Percentiles rank a stretch among this genome's conserved stretches.
phyloP scores from a whole-genome alignment of 1,140 invertebrate genomes.

The Ericerus pela region DNA sequence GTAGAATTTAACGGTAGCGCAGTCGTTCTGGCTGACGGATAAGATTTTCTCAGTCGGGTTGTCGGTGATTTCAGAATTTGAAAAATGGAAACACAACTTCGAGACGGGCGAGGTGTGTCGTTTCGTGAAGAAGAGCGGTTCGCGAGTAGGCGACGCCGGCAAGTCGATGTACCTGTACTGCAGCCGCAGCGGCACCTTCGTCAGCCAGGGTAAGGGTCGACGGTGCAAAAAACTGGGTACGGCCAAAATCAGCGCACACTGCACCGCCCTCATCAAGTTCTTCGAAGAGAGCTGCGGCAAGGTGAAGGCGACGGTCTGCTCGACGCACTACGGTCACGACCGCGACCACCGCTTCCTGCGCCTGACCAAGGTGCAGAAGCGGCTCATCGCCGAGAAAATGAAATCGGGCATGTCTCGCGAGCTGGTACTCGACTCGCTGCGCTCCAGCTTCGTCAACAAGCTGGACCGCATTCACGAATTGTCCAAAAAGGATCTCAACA shows the following conservation, averaged over 20 bases:
- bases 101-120: constrained; percentile 17
- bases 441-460: constrained; percentile 9
- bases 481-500: constrained; percentile 18
- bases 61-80: constrained; percentile 18
- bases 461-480: constrained; percentile 16
- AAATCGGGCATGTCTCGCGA: constrained; percentile 15
- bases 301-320: constrained; percentile 14
- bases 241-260: constrained; percentile 15
- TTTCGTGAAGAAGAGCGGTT: constrained; percentile 19
- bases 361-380: constrained; percentile 15
- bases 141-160: constrained; percentile 13
- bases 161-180: constrained; percentile 16
- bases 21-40: no score
- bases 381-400: constrained; percentile 13
- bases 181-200: constrained; percentile 16
- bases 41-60: no score
- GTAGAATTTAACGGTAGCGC: neutral
- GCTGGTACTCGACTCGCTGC: constrained; percentile 16
- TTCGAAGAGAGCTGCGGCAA: constrained; percentile 13
- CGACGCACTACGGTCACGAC: constrained; percentile 18
- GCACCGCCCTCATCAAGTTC: constrained; percentile 16
- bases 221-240: constrained; percentile 5
- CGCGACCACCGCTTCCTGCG: constrained; percentile 9
- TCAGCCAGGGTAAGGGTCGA: constrained; percentile 9
- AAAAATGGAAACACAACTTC: constrained; percentile 18